phyloP scores from a whole-genome alignment of 1,140 invertebrate genomes.

The Cyrtorhinus lividipennis region DNA sequence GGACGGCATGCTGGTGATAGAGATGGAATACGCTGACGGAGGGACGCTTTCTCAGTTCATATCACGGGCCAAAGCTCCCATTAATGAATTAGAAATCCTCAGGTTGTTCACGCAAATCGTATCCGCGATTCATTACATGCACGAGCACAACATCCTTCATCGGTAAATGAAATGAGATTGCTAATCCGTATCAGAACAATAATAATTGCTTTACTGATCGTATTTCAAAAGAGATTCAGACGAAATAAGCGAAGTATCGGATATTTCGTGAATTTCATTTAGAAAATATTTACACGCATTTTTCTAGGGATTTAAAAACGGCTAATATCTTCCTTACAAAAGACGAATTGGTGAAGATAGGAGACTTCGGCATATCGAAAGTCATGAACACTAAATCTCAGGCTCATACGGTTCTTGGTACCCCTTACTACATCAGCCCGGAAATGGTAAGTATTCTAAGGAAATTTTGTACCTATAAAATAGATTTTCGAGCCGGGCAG shows the following conservation, averaged over 20 bases:
- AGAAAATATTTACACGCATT: too few species aligned
- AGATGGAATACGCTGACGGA: slow-evolving; percentile 70
- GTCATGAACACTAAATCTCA: slow-evolving; percentile 51
- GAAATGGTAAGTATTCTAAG: slow-evolving; percentile 46
- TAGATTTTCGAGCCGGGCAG: too few species aligned
- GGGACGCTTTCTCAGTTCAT: slow-evolving; percentile 55
- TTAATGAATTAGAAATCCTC: slow-evolving; percentile 48
- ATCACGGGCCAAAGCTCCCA: slow-evolving; percentile 30
- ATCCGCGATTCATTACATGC: slow-evolving; percentile 53
- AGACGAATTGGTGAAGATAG: slow-evolving; percentile 48
- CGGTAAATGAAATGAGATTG: slow-evolving; percentile 38
- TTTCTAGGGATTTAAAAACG: slow-evolving; percentile 54
- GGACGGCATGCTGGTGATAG: slow-evolving; percentile 56
- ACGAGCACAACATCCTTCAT: slow-evolving; percentile 56
- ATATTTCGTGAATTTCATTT: too few species aligned
- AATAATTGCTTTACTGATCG: too few species aligned
- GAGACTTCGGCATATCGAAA: slow-evolving; percentile 71
- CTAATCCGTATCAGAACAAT: too few species aligned
- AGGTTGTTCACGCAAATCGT: slow-evolving; percentile 53
- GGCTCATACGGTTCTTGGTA: slow-evolving; percentile 62
- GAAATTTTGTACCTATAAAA: too few species aligned
- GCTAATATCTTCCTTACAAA: slow-evolving; percentile 63
- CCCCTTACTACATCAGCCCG: slow-evolving; percentile 67
- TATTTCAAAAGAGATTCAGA: too few species aligned
- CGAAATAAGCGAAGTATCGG: too few species aligned